phyloP scores from a whole-genome alignment of 2,113 vertebrate species.

The Rhinopomastus cyanomelas region DNA sequence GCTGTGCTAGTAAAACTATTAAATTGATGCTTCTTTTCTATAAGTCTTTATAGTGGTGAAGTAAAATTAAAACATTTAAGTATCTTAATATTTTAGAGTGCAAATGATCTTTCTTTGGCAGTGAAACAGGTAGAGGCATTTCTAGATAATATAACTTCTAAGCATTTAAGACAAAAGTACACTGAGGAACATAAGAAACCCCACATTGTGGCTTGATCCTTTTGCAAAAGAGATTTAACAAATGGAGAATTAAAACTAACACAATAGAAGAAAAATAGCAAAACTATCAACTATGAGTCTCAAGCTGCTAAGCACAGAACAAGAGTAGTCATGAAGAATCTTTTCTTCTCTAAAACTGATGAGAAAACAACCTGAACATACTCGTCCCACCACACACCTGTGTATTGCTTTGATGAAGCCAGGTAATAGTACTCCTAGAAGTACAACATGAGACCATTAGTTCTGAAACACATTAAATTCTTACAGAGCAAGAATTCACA shows the following conservation, averaged over 20 bases:
- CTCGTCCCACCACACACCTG: background rate
- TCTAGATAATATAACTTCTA: background rate
- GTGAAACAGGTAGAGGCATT: background rate
- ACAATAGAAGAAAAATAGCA: background rate
- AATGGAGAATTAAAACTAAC: background rate
- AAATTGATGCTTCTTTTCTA: background rate
- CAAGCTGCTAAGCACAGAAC: background rate
- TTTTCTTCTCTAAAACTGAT: constrained; percentile 5
- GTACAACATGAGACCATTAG: background rate
- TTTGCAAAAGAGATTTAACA: background rate
- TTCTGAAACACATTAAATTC: background rate
- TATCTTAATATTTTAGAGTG: background rate
- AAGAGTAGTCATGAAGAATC: background rate
- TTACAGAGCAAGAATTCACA: background rate
- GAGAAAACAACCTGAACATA: background rate
- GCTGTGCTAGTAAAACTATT: background rate
- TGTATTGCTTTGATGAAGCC: background rate
- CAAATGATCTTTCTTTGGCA: background rate
- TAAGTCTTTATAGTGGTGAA: background rate
- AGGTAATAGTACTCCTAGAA: background rate
- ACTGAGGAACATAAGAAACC: background rate
- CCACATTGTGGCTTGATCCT: background rate
- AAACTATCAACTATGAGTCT: background rate
- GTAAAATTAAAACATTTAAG: background rate
- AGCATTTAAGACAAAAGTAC: background rate